Conservation (phyloP, 2,888 invertebrate species). For the Pardosa pseudoannulata region DNA sequence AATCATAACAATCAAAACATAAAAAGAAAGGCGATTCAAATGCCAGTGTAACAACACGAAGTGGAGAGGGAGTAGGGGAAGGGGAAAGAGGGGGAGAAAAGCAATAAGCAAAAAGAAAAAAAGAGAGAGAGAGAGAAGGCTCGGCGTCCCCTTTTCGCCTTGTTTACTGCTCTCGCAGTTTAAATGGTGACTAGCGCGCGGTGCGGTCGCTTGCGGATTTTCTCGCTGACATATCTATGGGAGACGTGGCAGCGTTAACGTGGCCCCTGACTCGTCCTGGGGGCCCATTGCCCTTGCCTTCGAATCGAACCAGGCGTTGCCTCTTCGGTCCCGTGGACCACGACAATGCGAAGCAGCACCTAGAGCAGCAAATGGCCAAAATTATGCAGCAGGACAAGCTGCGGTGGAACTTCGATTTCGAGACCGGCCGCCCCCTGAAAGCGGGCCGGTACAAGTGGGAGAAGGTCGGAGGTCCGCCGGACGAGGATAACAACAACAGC, state of each 20-base stretch:
- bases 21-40: constrained; percentile 31
- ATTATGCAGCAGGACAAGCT: background rate
- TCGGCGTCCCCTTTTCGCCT: constrained; percentile 32
- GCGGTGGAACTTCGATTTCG: constrained; percentile 69
- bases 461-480: background rate
- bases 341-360: background rate
- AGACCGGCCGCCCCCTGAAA: constrained; percentile 34
- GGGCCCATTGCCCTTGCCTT: background rate
- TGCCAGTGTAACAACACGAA: constrained; percentile 54
- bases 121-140: constrained; percentile 24
- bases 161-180: constrained; percentile 55
- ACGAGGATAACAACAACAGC: background rate
- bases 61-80: constrained; percentile 25
- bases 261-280: constrained; percentile 12
- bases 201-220: constrained; percentile 30
- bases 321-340: constrained; percentile 54
- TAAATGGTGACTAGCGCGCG: constrained; percentile 37
- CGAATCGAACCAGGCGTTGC: constrained; percentile 9
- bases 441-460: constrained; percentile 48
- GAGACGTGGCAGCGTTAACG: constrained; percentile 48
- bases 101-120: background rate
- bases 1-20: constrained; percentile 19
- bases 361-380: constrained; percentile 26
- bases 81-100: constrained; percentile 31
- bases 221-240: constrained; percentile 24